These are phyloP conservation scores for Apodemus agrarius DNA, from an alignment of 2,797 vertebrate species.

Conservation along the genomic window DNA sequence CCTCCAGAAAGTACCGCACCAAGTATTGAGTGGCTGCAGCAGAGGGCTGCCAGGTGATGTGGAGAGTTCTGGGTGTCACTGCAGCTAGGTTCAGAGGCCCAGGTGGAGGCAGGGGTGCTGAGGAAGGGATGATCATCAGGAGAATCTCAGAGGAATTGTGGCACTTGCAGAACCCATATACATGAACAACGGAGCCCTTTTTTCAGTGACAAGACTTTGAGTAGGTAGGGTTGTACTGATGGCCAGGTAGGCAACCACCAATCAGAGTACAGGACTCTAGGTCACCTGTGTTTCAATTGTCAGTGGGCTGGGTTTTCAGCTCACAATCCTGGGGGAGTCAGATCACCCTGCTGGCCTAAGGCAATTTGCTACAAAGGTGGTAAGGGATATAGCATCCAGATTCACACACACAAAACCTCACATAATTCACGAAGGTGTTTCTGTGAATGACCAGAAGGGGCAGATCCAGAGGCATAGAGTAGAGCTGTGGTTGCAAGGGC, in stretches of 20 bases:
- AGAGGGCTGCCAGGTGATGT: conserved; percentile 91
- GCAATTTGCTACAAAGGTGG: background rate
- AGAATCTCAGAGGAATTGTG: background rate
- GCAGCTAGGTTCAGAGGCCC: conserved; percentile 89
- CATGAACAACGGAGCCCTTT: rapidly evolving
- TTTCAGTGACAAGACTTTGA: background rate
- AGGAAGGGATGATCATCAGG: background rate
- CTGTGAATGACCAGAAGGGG: background rate
- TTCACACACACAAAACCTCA: background rate
- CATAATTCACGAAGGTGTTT: background rate
- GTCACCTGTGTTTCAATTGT: background rate
- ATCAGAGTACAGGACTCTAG: no score
- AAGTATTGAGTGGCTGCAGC: conserved; percentile 93
- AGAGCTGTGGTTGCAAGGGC: background rate
- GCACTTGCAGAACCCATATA: background rate
- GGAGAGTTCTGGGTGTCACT: conserved; percentile 90
- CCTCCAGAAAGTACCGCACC: conserved; percentile 85
- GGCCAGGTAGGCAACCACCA: background rate
- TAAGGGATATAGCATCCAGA: no score
- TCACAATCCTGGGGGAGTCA: background rate
- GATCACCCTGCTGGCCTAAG: background rate
- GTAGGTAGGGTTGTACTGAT: rapidly evolving
- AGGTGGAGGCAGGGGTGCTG: conserved; percentile 91
- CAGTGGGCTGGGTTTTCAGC: background rate
- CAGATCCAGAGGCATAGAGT: background rate